These are phyloP conservation scores for Pavo muticus DNA, from an alignment of 2,113 vertebrate species.

Conservation along the genomic window DNA sequence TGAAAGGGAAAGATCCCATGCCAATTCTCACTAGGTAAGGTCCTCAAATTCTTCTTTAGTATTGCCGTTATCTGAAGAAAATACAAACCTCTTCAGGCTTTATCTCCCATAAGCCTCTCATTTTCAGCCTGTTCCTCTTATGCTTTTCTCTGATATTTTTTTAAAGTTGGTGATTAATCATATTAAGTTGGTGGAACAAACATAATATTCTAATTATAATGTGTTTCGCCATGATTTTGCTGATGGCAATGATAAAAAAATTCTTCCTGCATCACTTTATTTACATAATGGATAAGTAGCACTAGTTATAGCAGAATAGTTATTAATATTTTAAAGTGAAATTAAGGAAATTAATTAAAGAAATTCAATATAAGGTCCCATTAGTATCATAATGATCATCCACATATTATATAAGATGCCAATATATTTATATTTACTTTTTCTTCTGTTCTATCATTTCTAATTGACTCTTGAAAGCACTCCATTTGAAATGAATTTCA, in stretches of 20 bases:
- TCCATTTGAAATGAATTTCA: background rate
- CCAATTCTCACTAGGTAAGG: background rate
- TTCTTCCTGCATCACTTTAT: background rate
- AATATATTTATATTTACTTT: background rate
- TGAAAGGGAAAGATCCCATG: background rate
- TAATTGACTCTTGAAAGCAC: background rate
- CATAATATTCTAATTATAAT: background rate
- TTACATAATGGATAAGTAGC: background rate
- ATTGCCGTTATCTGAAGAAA: background rate
- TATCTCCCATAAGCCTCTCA: background rate
- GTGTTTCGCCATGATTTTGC: background rate
- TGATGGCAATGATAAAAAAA: background rate
- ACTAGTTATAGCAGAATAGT: background rate
- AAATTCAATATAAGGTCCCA: background rate
- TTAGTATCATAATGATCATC: background rate
- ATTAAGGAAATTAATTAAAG: background rate
- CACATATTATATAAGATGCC: background rate
- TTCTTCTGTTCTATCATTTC: background rate
- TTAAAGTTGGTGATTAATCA: background rate
- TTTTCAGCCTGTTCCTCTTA: background rate
- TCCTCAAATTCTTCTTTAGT: background rate
- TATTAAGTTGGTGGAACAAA: background rate
- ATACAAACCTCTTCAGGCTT: background rate
- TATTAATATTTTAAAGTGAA: background rate
- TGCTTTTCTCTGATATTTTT: background rate